Conservation (phyloP, 2,888 invertebrate genomes). For the Poecilus cupreus region DNA sequence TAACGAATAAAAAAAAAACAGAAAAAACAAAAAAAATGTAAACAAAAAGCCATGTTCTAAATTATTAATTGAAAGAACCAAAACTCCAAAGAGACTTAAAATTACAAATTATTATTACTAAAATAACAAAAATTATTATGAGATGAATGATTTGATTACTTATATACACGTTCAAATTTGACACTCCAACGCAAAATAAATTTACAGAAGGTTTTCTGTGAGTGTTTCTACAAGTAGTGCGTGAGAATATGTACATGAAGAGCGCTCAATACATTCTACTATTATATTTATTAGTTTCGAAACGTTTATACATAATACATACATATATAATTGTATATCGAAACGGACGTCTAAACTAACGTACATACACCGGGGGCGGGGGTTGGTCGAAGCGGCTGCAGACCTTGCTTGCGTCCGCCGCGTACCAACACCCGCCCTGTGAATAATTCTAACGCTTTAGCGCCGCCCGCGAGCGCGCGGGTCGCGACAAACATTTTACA, state of each 20-base stretch:
- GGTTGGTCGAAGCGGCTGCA: neutral
- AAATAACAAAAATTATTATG: conserved; percentile 57
- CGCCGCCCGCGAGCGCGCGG: conserved; percentile 68
- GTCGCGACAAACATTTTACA: conserved; percentile 69
- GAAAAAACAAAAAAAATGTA: conserved; percentile 62
- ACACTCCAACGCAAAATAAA: conserved; percentile 57
- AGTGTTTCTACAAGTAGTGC: conserved; percentile 59
- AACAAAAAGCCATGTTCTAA: conserved; percentile 73
- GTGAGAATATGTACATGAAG: conserved; percentile 56
- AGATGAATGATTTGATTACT: conserved; percentile 53
- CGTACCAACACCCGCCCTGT: conserved; percentile 55
- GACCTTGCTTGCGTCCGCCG: neutral
- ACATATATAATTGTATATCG: conserved; percentile 56
- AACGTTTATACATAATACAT: conserved; percentile 56
- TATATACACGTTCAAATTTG: conserved; percentile 57
- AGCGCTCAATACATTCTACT: conserved; percentile 59
- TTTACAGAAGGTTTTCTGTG: conserved; percentile 56
- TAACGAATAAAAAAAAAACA: conserved; percentile 45
- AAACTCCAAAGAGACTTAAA: conserved; percentile 70
- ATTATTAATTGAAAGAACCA: conserved; percentile 71
- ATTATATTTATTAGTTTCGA: conserved; percentile 59
- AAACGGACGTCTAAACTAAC: conserved; percentile 55
- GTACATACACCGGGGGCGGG: conserved; percentile 28
- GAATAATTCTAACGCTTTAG: conserved; percentile 75
- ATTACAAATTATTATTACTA: conserved; percentile 64